phyloP scores from a whole-genome alignment of 2,113 vertebrate genomes.

The Raphicerus campestris region DNA sequence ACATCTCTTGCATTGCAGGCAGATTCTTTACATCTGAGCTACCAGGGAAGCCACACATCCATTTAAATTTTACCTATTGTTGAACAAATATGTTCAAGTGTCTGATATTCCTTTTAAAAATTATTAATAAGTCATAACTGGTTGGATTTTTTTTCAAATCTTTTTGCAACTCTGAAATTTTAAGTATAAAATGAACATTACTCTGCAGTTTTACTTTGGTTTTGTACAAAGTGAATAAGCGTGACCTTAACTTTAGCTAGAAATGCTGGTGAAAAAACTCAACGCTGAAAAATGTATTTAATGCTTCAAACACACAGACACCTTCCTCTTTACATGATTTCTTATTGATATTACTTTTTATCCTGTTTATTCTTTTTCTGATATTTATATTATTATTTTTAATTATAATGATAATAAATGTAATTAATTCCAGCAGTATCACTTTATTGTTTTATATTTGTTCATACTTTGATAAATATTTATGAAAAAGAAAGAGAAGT shows the following conservation, averaged over 20 bases:
- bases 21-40: neutral
- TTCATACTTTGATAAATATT: conserved; percentile 61
- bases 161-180: neutral
- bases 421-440: neutral
- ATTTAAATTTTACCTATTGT: neutral
- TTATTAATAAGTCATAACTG: neutral
- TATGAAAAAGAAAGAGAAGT: conserved; percentile 55
- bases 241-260: neutral
- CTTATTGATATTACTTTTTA: neutral
- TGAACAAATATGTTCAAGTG: neutral
- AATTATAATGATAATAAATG: neutral
- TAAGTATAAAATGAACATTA: neutral
- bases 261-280: neutral
- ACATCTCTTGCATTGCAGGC: neutral
- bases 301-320: neutral
- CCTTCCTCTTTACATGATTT: neutral
- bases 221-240: neutral
- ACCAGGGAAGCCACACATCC: neutral
- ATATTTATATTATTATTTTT: neutral
- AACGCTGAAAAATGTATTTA: neutral
- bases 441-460: conserved; percentile 49
- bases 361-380: neutral
- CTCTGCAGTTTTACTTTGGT: accelerated
- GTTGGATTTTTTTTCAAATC: neutral
- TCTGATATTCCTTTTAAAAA: neutral